Percentiles rank a stretch among this genome's conserved stretches.
Evolutionary conservation across 2,797 vertebrate genomes (phyloP).

Genomic region (Esox lucius): DNA sequence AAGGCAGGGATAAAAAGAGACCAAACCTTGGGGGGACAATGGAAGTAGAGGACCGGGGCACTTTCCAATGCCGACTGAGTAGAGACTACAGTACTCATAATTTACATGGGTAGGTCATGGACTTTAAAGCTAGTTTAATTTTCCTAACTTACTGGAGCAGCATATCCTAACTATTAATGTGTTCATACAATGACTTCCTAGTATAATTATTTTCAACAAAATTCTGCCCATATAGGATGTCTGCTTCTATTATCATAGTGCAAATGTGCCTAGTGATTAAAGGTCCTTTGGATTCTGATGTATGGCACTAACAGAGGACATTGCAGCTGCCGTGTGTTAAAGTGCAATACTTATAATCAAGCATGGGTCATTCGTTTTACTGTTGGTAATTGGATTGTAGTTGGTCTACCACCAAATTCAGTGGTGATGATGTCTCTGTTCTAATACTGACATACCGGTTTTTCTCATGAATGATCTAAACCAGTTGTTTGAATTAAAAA

Average conservation of each 20-base stretch:
- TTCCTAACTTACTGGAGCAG: background rate
- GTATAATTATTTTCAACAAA: too few species aligned
- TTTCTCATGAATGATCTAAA: conserved; percentile 40
- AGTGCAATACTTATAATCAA: background rate
- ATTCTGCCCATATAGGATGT: too few species aligned
- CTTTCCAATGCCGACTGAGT: background rate
- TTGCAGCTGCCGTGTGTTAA: background rate
- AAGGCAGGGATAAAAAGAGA: conserved; percentile 31
- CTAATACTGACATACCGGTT: conserved; percentile 4
- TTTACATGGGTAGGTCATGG: background rate
- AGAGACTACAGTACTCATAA: background rate
- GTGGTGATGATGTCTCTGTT: conserved; percentile 36
- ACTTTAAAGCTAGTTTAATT: background rate
- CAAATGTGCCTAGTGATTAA: too few species aligned
- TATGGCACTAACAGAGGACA: background rate
- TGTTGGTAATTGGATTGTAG: conserved; percentile 13
- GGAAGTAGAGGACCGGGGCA: background rate
- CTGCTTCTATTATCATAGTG: too few species aligned
- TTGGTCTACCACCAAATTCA: conserved; percentile 3
- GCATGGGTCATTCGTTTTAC: conserved; percentile 17
- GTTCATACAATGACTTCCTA: too few species aligned
- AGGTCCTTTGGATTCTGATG: too few species aligned
- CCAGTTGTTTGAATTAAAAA: conserved; percentile 43
- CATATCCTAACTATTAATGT: too few species aligned
- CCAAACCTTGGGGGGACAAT: conserved; percentile 19